Percentiles rank a stretch among this genome's conserved stretches.
These are phyloP conservation scores for Apamea monoglypha DNA, from an alignment of 2,888 invertebrate species.

Conservation along the genomic window DNA sequence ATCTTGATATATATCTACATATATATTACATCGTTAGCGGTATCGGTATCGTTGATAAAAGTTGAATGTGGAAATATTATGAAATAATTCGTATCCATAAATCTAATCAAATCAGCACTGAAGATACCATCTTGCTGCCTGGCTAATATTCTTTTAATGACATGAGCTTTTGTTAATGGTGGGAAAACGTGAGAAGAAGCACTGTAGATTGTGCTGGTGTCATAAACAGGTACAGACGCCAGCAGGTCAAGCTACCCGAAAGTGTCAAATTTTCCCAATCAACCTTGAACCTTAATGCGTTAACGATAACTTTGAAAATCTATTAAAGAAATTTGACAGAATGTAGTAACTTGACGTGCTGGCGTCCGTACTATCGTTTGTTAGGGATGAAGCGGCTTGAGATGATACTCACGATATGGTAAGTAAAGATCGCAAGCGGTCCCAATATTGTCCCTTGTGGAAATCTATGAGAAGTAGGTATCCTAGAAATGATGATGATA, in stretches of 20 bases:
- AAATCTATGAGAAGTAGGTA: not conserved
- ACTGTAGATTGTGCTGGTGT: not conserved
- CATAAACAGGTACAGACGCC: not conserved
- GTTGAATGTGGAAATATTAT: slow-evolving; percentile 1
- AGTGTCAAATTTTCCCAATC: too few relatives aligned
- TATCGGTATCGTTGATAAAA: slow-evolving; percentile 3
- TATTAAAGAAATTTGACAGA: too few relatives aligned
- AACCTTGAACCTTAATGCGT: too few relatives aligned
- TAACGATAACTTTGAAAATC: too few relatives aligned
- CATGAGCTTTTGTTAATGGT: not conserved
- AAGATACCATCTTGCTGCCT: not conserved
- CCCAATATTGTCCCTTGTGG: slow-evolving; percentile 3
- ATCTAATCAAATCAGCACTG: not conserved
- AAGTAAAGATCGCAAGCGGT: not conserved
- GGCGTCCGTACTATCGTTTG: not conserved
- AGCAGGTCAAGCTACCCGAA: too few relatives aligned
- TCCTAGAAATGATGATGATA: not conserved
- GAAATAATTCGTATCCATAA: not conserved
- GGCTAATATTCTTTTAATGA: not conserved
- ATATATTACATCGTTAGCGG: too few relatives aligned
- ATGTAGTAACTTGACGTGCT: too few relatives aligned
- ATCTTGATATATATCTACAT: too few relatives aligned
- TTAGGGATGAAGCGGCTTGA: not conserved
- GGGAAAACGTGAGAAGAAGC: not conserved
- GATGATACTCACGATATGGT: not conserved